phyloP scores from a whole-genome alignment of 2,113 vertebrate genomes.

The Delphinapterus leucas region DNA sequence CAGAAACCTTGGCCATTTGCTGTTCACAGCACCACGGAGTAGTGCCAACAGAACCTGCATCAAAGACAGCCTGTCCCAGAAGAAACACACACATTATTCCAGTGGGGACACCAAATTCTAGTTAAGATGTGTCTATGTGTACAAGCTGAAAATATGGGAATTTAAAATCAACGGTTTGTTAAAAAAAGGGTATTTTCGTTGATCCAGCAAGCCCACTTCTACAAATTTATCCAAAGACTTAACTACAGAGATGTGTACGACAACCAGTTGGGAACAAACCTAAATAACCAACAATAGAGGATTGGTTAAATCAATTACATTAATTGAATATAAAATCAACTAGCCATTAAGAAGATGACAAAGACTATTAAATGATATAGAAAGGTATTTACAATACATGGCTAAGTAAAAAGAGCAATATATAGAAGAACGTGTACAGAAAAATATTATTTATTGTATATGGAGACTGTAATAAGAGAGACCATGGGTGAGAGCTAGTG shows the following conservation, averaged over 20 bases:
- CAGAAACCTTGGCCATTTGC: conserved; percentile 10
- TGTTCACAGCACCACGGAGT: background rate
- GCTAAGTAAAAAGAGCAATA: background rate
- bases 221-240: background rate
- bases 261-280: background rate
- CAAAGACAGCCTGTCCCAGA: conserved; percentile 39
- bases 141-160: background rate
- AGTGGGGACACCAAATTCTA: background rate
- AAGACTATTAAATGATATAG: conserved; percentile 24
- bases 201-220: background rate
- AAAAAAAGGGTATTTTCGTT: background rate
- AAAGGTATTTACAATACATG: background rate
- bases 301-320: background rate
- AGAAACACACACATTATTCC: background rate
- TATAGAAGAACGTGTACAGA: background rate
- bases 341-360: background rate
- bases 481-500: background rate
- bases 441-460: background rate
- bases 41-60: background rate
- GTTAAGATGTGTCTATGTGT: background rate
- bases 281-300: background rate
- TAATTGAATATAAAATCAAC: background rate
- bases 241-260: background rate
- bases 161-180: background rate
- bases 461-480: background rate